Percentiles rank a stretch among this genome's conserved stretches.
phyloP scores from a whole-genome alignment of 2,888 invertebrate genomes.

The Gibbula magus region DNA sequence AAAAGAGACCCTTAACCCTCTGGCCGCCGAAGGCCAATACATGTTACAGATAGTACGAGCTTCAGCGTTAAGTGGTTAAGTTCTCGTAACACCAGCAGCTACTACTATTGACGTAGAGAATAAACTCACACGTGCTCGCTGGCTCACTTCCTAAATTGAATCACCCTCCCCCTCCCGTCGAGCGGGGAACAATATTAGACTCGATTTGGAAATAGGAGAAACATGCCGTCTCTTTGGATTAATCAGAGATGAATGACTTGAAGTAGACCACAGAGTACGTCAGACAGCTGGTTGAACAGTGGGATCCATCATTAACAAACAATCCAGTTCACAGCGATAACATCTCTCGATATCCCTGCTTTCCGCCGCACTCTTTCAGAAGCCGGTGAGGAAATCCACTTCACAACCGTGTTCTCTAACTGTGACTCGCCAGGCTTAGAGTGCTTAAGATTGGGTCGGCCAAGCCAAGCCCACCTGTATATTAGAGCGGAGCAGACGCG shows the following conservation, averaged over 20 bases:
- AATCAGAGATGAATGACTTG: not conserved
- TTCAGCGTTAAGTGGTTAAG: too few relatives aligned
- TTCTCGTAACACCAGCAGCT: too few relatives aligned
- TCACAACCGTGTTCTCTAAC: not conserved
- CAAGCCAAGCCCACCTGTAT: not conserved
- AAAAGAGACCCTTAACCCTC: too few relatives aligned
- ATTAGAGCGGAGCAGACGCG: not conserved
- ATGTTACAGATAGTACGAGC: too few relatives aligned
- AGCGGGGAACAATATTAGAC: too few relatives aligned
- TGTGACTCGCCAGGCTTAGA: not conserved
- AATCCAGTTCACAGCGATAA: not conserved
- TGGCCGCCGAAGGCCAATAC: too few relatives aligned
- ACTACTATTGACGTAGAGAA: not conserved
- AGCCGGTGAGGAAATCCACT: not conserved
- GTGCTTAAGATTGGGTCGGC: not conserved
- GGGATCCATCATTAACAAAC: not conserved
- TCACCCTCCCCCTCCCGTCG: not conserved
- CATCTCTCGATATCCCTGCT: not conserved
- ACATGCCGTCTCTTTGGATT: too few relatives aligned
- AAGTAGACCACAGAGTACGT: not conserved
- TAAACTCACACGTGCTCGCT: not conserved
- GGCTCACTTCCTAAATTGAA: constrained; percentile 13
- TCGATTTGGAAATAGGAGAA: not conserved
- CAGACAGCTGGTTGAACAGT: not conserved
- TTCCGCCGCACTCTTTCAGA: not conserved